Percentiles rank a stretch among this genome's conserved stretches.
Conservation (phyloP, 2,888 invertebrate species). For the Stegophylla sp. region DNA sequence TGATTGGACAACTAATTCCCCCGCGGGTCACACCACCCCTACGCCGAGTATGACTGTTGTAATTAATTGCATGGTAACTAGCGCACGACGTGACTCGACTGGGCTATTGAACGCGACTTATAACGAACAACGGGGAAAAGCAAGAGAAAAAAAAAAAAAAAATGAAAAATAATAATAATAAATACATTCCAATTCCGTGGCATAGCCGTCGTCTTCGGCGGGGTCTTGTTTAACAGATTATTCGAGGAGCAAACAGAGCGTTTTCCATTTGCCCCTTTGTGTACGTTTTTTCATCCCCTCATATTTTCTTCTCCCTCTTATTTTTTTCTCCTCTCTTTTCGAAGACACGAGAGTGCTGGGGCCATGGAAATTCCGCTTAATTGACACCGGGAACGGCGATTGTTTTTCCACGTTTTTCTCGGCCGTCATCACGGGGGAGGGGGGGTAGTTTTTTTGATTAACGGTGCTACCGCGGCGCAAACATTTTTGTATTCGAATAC, state of each 20-base stretch:
- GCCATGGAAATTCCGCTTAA: conserved; percentile 28
- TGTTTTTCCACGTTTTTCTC: conserved; percentile 21
- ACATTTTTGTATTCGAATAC: conserved; percentile 25
- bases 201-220: background rate
- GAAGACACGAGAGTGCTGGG: conserved; percentile 24
- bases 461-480: conserved; percentile 1
- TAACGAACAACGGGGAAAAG: conserved; percentile 17
- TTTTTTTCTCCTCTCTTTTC: conserved; percentile 31
- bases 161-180: too few relatives aligned
- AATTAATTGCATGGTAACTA: conserved; percentile 39
- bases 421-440: too few relatives aligned
- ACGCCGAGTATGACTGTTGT: conserved; percentile 21
- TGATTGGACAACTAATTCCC: conserved; percentile 44
- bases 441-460: background rate
- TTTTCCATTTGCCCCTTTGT: conserved; percentile 6
- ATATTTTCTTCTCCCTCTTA: background rate
- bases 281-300: background rate
- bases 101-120: conserved; percentile 33
- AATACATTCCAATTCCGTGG: background rate
- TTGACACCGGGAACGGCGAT: conserved; percentile 37
- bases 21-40: background rate
- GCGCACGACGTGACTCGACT: conserved; percentile 46
- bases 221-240: conserved; percentile 26
- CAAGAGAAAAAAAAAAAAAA: background rate
- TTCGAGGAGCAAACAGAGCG: conserved; percentile 31